These are phyloP conservation scores for Bagarius yarrelli DNA, from an alignment of 2,113 vertebrate species.

Conservation along the genomic window DNA sequence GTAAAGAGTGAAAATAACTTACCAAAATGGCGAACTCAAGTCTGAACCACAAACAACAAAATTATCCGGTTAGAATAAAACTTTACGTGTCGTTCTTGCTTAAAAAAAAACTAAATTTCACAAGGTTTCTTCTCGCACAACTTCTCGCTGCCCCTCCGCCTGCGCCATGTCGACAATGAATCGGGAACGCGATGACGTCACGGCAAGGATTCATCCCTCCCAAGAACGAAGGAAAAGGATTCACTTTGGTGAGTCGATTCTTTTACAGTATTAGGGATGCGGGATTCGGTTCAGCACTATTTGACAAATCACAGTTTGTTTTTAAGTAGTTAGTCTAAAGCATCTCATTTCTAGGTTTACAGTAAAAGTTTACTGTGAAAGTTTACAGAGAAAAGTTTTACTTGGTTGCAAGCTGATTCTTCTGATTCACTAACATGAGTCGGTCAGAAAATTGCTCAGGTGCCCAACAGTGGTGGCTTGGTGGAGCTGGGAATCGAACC, in stretches of 20 bases:
- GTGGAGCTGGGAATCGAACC: too few species aligned
- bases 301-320: too few species aligned
- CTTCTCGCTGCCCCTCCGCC: constrained; percentile 52
- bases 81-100: constrained; percentile 21
- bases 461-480: too few species aligned
- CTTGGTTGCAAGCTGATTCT: background rate
- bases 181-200: constrained; percentile 67
- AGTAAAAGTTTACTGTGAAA: too few species aligned
- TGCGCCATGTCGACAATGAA: constrained; percentile 71
- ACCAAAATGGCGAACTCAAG: constrained; percentile 26
- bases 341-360: too few species aligned
- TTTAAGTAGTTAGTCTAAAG: too few species aligned
- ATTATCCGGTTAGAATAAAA: background rate
- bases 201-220: constrained; percentile 59
- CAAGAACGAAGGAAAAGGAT: background rate
- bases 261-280: background rate
- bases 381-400: too few species aligned
- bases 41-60: background rate
- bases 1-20: background rate
- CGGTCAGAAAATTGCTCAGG: background rate
- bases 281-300: background rate
- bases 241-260: background rate
- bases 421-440: background rate
- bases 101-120: background rate
- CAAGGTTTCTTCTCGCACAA: constrained; percentile 27